These are phyloP conservation scores for Agrochola lota DNA, from an alignment of 2,888 invertebrate species.

Conservation along the genomic window DNA sequence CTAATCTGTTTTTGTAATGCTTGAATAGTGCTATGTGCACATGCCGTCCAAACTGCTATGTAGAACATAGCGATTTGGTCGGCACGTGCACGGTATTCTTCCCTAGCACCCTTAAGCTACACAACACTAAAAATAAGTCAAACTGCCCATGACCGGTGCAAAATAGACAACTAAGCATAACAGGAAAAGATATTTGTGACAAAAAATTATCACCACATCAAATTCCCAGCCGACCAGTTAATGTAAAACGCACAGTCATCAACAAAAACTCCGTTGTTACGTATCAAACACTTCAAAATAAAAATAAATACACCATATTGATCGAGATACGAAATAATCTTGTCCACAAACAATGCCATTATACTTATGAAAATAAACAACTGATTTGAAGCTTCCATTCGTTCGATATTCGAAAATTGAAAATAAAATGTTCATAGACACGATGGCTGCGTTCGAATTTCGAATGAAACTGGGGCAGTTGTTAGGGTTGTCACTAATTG, in stretches of 20 bases:
- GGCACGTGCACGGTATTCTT: no score
- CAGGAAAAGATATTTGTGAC: conserved; percentile 54
- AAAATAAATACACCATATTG: conserved; percentile 75
- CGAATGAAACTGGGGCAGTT: conserved; percentile 80
- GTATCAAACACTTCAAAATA: conserved; percentile 80
- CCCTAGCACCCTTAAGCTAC: neutral
- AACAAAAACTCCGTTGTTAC: conserved; percentile 75
- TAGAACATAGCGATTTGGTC: no score
- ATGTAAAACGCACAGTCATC: conserved; percentile 80
- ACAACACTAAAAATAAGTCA: neutral
- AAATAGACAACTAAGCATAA: conserved; percentile 26
- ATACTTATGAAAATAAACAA: conserved; percentile 85
- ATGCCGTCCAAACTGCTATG: no score
- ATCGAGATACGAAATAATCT: conserved; percentile 83
- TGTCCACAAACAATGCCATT: conserved; percentile 89
- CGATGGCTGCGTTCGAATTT: conserved; percentile 81
- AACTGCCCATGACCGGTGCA: conserved; percentile 13
- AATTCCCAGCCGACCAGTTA: conserved; percentile 62
- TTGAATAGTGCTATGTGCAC: no score
- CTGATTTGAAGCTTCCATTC: conserved; percentile 77
- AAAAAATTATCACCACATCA: conserved; percentile 70
- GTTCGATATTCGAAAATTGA: conserved; percentile 77
- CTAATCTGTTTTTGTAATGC: no score
- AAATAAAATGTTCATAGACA: conserved; percentile 82
- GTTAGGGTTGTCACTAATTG: conserved; percentile 74